Evolutionary conservation across 1,140 invertebrate genomes (phyloP), one percentile per base, ranked within the genome.

Genomic region (Polypedilum vanderplanki): DNA sequence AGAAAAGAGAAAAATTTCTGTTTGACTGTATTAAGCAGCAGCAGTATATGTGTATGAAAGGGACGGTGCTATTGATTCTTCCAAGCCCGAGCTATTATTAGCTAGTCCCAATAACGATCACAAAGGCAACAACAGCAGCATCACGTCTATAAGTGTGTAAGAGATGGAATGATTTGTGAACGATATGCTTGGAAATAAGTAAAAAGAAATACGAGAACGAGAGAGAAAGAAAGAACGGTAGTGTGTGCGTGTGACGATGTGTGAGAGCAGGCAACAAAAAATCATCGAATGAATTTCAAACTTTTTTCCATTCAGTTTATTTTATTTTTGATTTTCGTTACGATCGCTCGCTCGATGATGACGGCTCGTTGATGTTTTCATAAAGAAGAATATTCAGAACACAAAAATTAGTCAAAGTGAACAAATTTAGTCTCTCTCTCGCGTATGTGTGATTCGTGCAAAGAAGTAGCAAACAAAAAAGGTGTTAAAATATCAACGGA

Each of bases 401-500:
- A n/a, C n/a, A 57, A 57, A 33, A 33, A 3, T 33, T 33, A 33
- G 24, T 33, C 24, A 70, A 70, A 70, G 17, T 18, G 17, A 70
- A 17, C 65, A 70, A 70, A 18, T 3, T 17, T 20, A 70, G 20
- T 20, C 17, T 67, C 17, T 67, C 18, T 8, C 64, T 17, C 64
- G 64, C 64, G n/a, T 67, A 67, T 7, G 64, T 67, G 64, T 67
- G 18, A n/a, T n/a, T n/a, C 24, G 24, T 33, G 24, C 24, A 20
- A 18, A 70, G 65, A 70, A 70, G 24, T 5, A 33, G 24, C 5
- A 70, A 17, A 20, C 4, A 70, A 70, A 70, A 70, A 70, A 70
- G 65, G 65, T 70, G 65, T 70, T 70, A 70, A 70, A 70, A 70
- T 70, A 70, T 70, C 65, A 70, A n/a, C 12, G 12, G 46, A 57